Evolutionary conservation across 2,113 vertebrate species (phyloP).

Genomic region (Oncorhynchus nerka): DNA sequence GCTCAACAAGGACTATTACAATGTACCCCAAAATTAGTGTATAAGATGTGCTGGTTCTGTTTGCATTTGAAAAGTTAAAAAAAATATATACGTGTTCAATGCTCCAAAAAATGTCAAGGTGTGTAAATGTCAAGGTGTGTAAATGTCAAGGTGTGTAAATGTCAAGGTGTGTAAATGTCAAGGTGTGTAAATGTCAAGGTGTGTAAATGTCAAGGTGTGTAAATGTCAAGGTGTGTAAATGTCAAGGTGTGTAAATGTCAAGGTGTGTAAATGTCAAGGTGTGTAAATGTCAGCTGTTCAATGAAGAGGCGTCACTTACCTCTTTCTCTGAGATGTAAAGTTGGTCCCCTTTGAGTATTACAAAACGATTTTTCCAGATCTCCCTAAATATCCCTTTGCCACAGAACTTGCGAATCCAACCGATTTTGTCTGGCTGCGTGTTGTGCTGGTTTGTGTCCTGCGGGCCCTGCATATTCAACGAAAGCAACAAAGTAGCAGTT

Average conservation of each 20-base stretch:
- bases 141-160: constrained; percentile 10
- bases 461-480: constrained; percentile 68
- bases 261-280: not conserved
- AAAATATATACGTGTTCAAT: no score
- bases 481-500: not conserved
- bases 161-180: constrained; percentile 4
- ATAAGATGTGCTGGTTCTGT: no score
- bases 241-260: constrained; percentile 4
- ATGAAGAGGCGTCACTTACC: constrained; percentile 70
- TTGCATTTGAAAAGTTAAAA: no score
- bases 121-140: constrained; percentile 4
- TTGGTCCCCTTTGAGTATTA: constrained; percentile 88
- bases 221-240: constrained; percentile 10
- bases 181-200: constrained; percentile 6
- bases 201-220: constrained; percentile 4
- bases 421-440: constrained; percentile 83
- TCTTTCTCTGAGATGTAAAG: constrained; percentile 92
- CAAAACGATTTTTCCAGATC: constrained; percentile 95
- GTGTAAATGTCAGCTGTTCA: not conserved
- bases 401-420: constrained; percentile 95
- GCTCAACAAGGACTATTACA: not conserved
- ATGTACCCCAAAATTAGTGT: no score
- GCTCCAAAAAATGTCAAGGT: not conserved
- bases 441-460: constrained; percentile 78
- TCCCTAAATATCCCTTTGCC: constrained; percentile 94